Evolutionary conservation across 2,113 vertebrate genomes (phyloP).

Genomic region (Pseudorasbora parva): DNA sequence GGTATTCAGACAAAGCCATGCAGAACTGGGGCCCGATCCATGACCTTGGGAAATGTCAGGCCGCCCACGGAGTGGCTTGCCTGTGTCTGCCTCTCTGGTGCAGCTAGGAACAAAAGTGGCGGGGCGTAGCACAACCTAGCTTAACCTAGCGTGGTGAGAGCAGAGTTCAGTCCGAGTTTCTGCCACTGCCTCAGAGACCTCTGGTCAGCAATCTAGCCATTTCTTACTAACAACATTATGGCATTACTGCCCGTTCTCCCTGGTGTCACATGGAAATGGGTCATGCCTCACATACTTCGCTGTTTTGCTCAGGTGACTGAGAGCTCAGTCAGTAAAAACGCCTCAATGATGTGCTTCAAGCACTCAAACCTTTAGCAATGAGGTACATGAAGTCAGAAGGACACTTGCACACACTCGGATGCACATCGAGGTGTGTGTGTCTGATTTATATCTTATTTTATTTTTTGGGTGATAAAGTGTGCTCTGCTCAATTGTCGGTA

Average conservation of each 20-base stretch:
- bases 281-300: slow-evolving; percentile 67
- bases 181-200: slow-evolving; percentile 64
- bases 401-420: neutral
- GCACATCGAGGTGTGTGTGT: slow-evolving; percentile 29
- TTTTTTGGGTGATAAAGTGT: slow-evolving; percentile 2
- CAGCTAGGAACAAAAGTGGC: slow-evolving; percentile 27
- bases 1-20: slow-evolving; percentile 60
- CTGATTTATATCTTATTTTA: neutral
- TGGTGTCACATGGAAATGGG: slow-evolving; percentile 75
- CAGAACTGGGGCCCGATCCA: slow-evolving; percentile 62
- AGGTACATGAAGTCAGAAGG: neutral
- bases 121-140: slow-evolving; percentile 43
- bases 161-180: slow-evolving; percentile 38
- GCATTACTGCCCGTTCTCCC: slow-evolving; percentile 74
- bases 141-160: slow-evolving; percentile 39
- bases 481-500: slow-evolving; percentile 20
- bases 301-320: slow-evolving; percentile 68
- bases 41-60: slow-evolving; percentile 77
- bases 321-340: slow-evolving; percentile 35
- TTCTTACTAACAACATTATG: slow-evolving; percentile 77
- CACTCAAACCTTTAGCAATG: neutral
- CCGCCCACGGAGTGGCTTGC: slow-evolving; percentile 57
- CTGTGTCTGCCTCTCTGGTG: slow-evolving; percentile 60
- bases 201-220: slow-evolving; percentile 74
- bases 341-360: neutral